These are phyloP conservation scores for Polymixis lichenea DNA, from an alignment of 2,888 invertebrate genomes.

Conservation along the genomic window DNA sequence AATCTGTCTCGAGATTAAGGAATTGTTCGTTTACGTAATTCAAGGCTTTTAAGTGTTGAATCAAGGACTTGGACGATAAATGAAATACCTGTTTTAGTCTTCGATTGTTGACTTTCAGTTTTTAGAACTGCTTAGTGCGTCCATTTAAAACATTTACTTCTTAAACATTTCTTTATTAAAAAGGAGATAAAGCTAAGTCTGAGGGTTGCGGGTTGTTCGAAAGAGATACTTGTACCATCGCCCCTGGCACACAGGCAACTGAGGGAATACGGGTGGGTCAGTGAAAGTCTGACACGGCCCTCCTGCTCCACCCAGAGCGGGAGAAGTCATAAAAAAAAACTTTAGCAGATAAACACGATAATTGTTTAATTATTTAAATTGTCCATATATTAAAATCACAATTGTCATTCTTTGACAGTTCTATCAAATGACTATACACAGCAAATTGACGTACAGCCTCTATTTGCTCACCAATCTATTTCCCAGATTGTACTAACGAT, in stretches of 20 bases:
- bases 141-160: neutral
- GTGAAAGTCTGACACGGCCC: too few relatives aligned
- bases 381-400: neutral
- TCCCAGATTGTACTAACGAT: neutral
- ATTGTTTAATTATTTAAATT: neutral
- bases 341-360: neutral
- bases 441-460: neutral
- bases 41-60: constrained; percentile 19
- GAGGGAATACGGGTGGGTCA: too few relatives aligned
- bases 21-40: constrained; percentile 32
- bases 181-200: neutral
- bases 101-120: constrained; percentile 6
- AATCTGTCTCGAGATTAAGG: constrained; percentile 24
- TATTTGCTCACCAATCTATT: neutral
- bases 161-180: neutral
- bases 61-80: constrained; percentile 5
- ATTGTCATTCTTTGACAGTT: neutral
- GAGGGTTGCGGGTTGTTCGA: too few relatives aligned
- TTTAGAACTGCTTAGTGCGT: neutral
- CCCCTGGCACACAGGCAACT: too few relatives aligned
- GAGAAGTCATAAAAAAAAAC: too few relatives aligned
- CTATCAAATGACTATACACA: neutral
- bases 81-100: constrained; percentile 10
- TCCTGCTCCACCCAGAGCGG: too few relatives aligned
- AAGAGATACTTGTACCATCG: too few relatives aligned